Conservation (phyloP, 2,113 vertebrate species). For the Otocyon megalotis region DNA sequence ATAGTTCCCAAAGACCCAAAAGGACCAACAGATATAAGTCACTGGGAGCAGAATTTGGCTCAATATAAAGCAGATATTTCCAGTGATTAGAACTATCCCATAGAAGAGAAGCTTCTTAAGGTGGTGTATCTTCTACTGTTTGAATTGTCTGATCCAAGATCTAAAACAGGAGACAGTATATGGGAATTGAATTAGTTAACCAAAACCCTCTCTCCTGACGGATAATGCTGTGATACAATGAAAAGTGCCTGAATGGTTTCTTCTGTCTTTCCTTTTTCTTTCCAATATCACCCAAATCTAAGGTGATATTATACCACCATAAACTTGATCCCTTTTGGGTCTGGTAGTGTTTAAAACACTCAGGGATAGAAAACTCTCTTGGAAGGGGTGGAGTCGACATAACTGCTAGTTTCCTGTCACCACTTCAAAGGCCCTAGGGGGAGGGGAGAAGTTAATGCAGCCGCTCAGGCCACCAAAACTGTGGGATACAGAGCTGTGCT, state of each 20-base stretch:
- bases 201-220: background rate
- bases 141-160: background rate
- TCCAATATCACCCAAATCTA: conserved; percentile 20
- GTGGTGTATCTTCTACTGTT: background rate
- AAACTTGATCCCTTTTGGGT: conserved; percentile 33
- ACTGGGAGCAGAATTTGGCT: background rate
- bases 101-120: background rate
- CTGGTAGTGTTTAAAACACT: conserved; percentile 60
- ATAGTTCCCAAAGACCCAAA: background rate
- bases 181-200: background rate
- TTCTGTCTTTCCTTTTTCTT: background rate
- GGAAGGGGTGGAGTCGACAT: background rate
- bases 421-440: conserved; percentile 55
- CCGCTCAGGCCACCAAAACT: background rate
- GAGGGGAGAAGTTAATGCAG: background rate
- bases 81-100: conserved; percentile 11
- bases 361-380: conserved; percentile 24
- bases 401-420: conserved; percentile 45
- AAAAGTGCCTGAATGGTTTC: background rate
- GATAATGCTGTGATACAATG: background rate
- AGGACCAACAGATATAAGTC: background rate
- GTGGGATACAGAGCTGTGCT: background rate
- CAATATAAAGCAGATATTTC: background rate
- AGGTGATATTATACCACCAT: background rate
- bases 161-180: background rate